Conservation (phyloP, 2,797 vertebrate species). For the Oryzias sinensis region DNA sequence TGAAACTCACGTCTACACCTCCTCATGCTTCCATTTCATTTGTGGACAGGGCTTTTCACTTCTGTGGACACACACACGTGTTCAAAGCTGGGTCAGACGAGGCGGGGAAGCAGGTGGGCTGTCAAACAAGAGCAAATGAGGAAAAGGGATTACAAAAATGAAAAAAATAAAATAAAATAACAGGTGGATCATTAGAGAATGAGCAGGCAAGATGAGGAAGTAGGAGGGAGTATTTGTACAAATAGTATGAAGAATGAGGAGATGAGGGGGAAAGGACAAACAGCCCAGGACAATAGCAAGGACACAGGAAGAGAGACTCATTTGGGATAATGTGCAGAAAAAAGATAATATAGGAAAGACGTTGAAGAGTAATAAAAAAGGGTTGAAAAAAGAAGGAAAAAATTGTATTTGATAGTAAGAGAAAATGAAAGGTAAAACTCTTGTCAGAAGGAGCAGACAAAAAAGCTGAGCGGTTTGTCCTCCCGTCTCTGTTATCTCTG, state of each 20-base stretch:
- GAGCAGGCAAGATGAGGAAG: slow-evolving; percentile 44
- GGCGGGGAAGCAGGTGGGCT: slow-evolving; percentile 38
- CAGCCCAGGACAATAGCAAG: neutral
- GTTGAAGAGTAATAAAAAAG: neutral
- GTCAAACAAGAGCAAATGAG: slow-evolving; percentile 48
- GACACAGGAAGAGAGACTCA: no score
- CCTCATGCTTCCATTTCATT: slow-evolving; percentile 28
- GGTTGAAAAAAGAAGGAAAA: neutral
- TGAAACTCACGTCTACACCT: slow-evolving; percentile 54
- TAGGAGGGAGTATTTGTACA: slow-evolving; percentile 37
- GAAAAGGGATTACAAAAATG: neutral
- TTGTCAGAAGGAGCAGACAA: no score
- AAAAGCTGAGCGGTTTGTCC: slow-evolving; percentile 12
- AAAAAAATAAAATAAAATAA: neutral
- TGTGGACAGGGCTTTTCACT: slow-evolving; percentile 32
- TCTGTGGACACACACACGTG: slow-evolving; percentile 7
- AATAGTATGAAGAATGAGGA: slow-evolving; percentile 48
- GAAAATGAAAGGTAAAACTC: slow-evolving; percentile 1
- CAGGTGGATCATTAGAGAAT: slow-evolving; percentile 34
- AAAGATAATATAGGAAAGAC: no score
- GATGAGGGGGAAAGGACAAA: slow-evolving; percentile 31
- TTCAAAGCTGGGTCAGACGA: slow-evolving; percentile 19
- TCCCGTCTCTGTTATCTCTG: slow-evolving; percentile 62
- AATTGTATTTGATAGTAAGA: slow-evolving; percentile 13
- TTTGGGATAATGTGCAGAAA: no score